Conservation (phyloP, 1,140 invertebrate genomes). For the Rhyzopertha dominica region DNA sequence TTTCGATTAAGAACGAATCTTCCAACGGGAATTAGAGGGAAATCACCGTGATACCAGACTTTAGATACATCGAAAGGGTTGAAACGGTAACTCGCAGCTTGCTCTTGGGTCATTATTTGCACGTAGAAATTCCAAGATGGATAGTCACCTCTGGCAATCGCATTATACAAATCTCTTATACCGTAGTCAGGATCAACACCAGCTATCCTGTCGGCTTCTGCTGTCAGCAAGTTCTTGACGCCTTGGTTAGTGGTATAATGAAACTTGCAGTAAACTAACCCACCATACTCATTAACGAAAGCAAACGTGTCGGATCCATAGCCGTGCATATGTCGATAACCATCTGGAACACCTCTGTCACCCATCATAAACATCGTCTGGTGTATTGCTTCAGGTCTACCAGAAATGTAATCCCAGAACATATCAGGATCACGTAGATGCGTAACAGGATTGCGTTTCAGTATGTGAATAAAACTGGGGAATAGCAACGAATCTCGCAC, state of each 20-base stretch:
- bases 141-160: constrained; percentile 63
- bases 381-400: constrained; percentile 78
- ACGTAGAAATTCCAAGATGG: constrained; percentile 65
- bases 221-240: constrained; percentile 57
- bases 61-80: constrained; percentile 70
- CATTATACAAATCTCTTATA: constrained; percentile 68
- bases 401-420: constrained; percentile 87
- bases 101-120: constrained; percentile 51
- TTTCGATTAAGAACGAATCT: constrained; percentile 77
- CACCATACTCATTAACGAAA: constrained; percentile 58
- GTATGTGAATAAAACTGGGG: constrained; percentile 56
- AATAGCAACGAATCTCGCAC: constrained; percentile 66
- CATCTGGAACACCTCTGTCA: constrained; percentile 85
- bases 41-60: constrained; percentile 75
- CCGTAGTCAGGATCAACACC: constrained; percentile 69
- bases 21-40: constrained; percentile 78
- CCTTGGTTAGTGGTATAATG: constrained; percentile 66
- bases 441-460: constrained; percentile 68
- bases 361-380: constrained; percentile 77
- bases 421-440: constrained; percentile 72
- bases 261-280: constrained; percentile 67
- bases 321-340: constrained; percentile 69
- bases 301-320: constrained; percentile 69
- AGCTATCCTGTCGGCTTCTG: constrained; percentile 56
- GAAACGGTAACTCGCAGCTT: constrained; percentile 51